Percentiles rank a stretch among this genome's conserved stretches.
Evolutionary conservation across 2,113 vertebrate species (phyloP).

Genomic region (Myrmophylax atrothorax): DNA sequence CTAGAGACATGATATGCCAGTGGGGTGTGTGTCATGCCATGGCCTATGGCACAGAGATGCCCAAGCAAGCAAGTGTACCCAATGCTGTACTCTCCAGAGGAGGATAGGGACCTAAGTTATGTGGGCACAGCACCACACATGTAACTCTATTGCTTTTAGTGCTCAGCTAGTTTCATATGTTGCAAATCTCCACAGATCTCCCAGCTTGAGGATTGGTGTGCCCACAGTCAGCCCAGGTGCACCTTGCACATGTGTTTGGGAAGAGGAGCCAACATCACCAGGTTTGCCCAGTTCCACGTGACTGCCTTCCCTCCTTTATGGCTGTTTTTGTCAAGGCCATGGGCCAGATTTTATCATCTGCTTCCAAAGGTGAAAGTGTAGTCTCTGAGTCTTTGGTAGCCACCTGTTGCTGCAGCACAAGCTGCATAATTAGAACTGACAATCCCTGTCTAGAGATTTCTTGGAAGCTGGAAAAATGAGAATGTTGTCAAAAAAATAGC

Average conservation of each 20-base stretch:
- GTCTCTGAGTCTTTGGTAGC: background rate
- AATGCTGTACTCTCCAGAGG: fast-evolving
- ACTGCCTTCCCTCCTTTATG: background rate
- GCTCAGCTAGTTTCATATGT: background rate
- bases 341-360: background rate
- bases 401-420: background rate
- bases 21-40: background rate
- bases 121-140: background rate
- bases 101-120: background rate
- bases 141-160: fast-evolving
- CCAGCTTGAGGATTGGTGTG: fast-evolving
- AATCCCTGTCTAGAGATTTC: background rate
- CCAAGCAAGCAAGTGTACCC: background rate
- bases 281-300: too few species aligned
- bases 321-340: background rate
- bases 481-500: background rate
- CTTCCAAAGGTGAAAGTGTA: background rate
- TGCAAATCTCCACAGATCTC: background rate
- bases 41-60: background rate
- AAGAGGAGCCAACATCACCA: background rate
- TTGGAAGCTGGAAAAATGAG: slow-evolving; percentile 10
- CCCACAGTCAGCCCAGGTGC: background rate
- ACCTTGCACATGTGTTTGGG: fast-evolving
- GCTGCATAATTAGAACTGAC: background rate
- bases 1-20: background rate